A percentile compares a stretch with the other conserved stretches of the same genome.
These are phyloP conservation scores for Leucophora obtusa DNA, from an alignment of 2,888 invertebrate species.

Conservation along the genomic window DNA sequence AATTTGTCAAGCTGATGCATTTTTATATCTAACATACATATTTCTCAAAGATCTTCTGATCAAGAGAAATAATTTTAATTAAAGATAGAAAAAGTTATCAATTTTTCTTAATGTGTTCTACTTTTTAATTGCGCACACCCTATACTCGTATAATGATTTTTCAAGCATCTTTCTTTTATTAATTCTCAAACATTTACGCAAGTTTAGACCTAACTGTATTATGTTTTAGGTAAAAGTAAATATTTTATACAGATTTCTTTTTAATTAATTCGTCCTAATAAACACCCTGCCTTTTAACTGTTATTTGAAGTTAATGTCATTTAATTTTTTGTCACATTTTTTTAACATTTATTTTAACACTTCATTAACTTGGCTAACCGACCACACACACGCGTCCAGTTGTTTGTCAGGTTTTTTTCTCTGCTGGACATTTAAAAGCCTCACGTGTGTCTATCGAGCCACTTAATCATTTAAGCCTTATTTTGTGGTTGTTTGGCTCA, in stretches of 20 bases:
- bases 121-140: too few species aligned
- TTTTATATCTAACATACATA: too few species aligned
- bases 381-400: constrained; percentile 73
- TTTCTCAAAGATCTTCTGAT: too few species aligned
- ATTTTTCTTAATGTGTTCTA: too few species aligned
- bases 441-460: constrained; percentile 52
- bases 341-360: constrained; percentile 68
- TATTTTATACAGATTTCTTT: background rate
- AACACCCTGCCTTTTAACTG: background rate
- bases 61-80: too few species aligned
- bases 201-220: too few species aligned
- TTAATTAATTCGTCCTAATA: background rate
- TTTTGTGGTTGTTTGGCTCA: constrained; percentile 52
- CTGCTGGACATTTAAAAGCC: constrained; percentile 28
- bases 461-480: constrained; percentile 42
- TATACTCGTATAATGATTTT: too few species aligned
- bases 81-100: too few species aligned
- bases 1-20: too few species aligned
- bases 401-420: constrained; percentile 35
- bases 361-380: constrained; percentile 71
- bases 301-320: background rate
- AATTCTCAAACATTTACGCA: too few species aligned
- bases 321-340: constrained; percentile 11
- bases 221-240: background rate
- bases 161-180: too few species aligned